Evolutionary conservation across 2,113 vertebrate genomes (phyloP).

Genomic region (Chloropsis hardwickii): DNA sequence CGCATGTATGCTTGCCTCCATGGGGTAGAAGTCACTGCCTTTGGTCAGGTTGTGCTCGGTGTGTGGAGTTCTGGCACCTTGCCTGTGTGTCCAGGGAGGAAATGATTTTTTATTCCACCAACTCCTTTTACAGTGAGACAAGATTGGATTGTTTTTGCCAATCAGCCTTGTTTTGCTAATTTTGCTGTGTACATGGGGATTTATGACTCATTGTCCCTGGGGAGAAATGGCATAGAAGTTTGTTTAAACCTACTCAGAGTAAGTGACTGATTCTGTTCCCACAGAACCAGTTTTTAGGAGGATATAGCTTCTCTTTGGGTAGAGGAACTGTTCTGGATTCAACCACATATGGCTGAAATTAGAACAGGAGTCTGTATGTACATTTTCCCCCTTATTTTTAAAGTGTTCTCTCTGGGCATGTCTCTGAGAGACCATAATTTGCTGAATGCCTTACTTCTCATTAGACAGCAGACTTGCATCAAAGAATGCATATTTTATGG

Average conservation of each 20-base stretch:
- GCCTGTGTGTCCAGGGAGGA: not conserved
- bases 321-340: not conserved
- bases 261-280: constrained; percentile 34
- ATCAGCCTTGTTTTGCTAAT: constrained; percentile 47
- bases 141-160: constrained; percentile 45
- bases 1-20: not conserved
- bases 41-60: not conserved
- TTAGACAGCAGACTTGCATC: constrained; percentile 8
- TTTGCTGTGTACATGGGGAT: constrained; percentile 21
- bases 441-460: not conserved
- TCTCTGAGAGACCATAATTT: not conserved
- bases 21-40: not conserved
- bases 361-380: not conserved
- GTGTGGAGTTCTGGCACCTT: not conserved
- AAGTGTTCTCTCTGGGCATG: constrained; percentile 5
- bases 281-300: constrained; percentile 31
- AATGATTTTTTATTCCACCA: not conserved
- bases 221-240: constrained; percentile 37
- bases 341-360: constrained; percentile 6
- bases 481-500: constrained; percentile 32
- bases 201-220: constrained; percentile 56
- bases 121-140: not conserved
- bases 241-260: constrained; percentile 32
- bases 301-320: not conserved
- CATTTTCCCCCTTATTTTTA: not conserved